These are phyloP conservation scores for Sacculina carcini DNA, from an alignment of 2,888 invertebrate genomes.

Conservation along the genomic window DNA sequence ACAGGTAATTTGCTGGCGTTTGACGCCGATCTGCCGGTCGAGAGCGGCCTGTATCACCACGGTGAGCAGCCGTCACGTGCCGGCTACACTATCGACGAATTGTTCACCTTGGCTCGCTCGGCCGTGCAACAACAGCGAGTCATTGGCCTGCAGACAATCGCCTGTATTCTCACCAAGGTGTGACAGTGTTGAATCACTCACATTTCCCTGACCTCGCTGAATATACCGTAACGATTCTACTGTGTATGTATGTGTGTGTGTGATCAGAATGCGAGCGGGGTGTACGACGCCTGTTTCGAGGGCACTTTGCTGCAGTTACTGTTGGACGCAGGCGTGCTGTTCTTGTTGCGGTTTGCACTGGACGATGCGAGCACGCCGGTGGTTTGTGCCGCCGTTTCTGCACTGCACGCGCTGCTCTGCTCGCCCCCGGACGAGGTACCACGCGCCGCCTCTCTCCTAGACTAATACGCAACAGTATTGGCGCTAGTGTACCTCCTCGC, in stretches of 20 bases:
- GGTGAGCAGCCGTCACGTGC: slow-evolving; percentile 73
- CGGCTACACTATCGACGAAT: slow-evolving; percentile 67
- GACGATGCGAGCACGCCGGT: slow-evolving; percentile 52
- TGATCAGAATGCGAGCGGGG: neutral
- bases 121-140: slow-evolving; percentile 56
- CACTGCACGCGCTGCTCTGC: slow-evolving; percentile 43
- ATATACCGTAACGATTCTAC: neutral
- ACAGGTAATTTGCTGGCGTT: slow-evolving; percentile 42
- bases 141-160: slow-evolving; percentile 47
- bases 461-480: too few species aligned
- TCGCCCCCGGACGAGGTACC: slow-evolving; percentile 48
- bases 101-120: slow-evolving; percentile 43
- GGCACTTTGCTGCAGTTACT: slow-evolving; percentile 15
- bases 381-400: slow-evolving; percentile 44
- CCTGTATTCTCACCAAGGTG: slow-evolving; percentile 33
- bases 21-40: slow-evolving; percentile 30
- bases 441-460: too few species aligned
- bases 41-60: slow-evolving; percentile 57
- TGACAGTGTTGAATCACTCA: neutral
- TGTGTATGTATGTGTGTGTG: neutral
- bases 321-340: slow-evolving; percentile 40
- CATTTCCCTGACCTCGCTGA: neutral
- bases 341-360: slow-evolving; percentile 53
- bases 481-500: too few species aligned
- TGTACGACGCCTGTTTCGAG: neutral